Evolutionary conservation across 2,888 invertebrate genomes (phyloP).

Genomic region (Globia sparganii): DNA sequence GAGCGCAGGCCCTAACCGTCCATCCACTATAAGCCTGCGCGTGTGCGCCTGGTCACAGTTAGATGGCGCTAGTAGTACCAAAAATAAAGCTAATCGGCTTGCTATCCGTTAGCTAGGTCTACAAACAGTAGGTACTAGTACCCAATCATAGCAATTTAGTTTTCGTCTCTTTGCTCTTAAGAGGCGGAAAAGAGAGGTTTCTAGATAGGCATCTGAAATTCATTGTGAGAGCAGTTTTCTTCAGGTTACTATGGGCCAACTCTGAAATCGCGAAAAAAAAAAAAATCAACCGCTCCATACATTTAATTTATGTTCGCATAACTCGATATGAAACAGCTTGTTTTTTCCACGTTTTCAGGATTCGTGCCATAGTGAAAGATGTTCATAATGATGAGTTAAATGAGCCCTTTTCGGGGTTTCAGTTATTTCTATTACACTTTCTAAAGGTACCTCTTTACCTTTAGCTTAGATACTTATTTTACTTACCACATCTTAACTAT

Average conservation of each 20-base stretch:
- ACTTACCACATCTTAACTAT: conserved; percentile 2
- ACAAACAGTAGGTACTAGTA: not conserved
- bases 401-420: not conserved
- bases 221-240: not conserved
- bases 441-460: not conserved
- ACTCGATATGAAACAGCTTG: not conserved
- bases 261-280: not conserved
- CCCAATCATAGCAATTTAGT: not conserved
- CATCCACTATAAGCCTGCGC: not conserved
- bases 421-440: not conserved
- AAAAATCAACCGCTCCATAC: not conserved
- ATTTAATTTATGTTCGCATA: not conserved
- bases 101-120: not conserved
- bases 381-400: not conserved
- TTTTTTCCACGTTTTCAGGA: not conserved
- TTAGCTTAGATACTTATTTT: not conserved
- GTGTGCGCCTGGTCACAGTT: not conserved
- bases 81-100: not conserved
- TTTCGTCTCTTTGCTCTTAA: not conserved
- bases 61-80: conserved; percentile 54
- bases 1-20: not conserved
- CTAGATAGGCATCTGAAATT: not conserved
- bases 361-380: not conserved
- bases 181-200: not conserved
- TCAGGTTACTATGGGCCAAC: not conserved